Conservation (phyloP, 2,797 vertebrate genomes). For the Acomys russatus region DNA sequence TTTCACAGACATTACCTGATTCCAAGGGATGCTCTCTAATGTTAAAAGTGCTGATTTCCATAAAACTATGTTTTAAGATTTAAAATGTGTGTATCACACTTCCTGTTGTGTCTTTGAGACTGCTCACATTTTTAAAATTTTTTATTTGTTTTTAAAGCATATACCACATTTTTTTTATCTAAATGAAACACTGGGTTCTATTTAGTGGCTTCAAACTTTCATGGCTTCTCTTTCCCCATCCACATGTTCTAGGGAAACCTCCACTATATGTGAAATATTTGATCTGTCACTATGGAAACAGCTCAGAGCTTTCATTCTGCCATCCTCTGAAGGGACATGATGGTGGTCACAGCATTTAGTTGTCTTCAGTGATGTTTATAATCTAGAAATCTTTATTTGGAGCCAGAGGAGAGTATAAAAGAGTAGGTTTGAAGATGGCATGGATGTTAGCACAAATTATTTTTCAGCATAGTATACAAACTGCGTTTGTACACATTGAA, state of each 20-base stretch:
- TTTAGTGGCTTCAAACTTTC: background rate
- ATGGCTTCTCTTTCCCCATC: background rate
- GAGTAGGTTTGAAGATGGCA: background rate
- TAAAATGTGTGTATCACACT: background rate
- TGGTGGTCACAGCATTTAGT: background rate
- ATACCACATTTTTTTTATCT: background rate
- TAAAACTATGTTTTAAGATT: background rate
- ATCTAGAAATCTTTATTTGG: background rate
- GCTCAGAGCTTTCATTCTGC: background rate
- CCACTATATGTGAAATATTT: background rate
- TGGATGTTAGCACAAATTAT: background rate
- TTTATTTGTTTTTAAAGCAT: background rate
- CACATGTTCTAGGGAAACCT: background rate
- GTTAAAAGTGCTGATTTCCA: constrained; percentile 33
- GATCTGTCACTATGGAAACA: background rate
- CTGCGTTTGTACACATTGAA: background rate
- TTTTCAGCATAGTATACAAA: too few species aligned
- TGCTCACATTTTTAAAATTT: background rate
- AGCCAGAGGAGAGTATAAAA: background rate
- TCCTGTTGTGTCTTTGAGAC: background rate
- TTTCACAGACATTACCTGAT: background rate
- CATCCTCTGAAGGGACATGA: background rate
- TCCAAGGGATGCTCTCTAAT: background rate
- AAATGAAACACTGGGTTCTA: background rate
- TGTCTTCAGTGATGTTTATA: background rate